A percentile compares a stretch with the other conserved stretches of the same genome.
Evolutionary conservation across 1,140 invertebrate genomes (phyloP).

Genomic region (Drosophila lowei): DNA sequence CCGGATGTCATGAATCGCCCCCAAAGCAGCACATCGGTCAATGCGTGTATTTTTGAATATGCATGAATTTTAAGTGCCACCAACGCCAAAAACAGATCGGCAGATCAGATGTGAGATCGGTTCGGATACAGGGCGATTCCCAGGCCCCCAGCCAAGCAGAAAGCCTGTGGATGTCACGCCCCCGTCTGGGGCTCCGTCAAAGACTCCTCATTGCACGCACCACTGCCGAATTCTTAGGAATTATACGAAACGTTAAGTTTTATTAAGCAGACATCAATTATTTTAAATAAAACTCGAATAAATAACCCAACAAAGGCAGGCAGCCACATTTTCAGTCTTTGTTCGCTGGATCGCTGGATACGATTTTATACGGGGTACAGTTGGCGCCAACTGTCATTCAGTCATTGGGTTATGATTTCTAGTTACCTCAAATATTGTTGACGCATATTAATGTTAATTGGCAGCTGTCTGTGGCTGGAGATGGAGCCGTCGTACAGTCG

Average conservation of each 20-base stretch:
- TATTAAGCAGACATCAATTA: constrained; percentile 81
- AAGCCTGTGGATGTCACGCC: constrained; percentile 59
- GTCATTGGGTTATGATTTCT: constrained; percentile 53
- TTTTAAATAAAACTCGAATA: constrained; percentile 61
- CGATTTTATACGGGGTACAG: constrained; percentile 48
- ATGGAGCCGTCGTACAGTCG: not conserved
- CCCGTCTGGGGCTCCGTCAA: constrained; percentile 25
- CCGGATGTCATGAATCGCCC: constrained; percentile 70
- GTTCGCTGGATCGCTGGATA: too few species aligned
- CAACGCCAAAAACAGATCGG: constrained; percentile 21
- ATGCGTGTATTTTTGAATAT: constrained; percentile 12
- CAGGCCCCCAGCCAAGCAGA: constrained; percentile 72
- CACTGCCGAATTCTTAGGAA: constrained; percentile 71
- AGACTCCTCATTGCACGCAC: constrained; percentile 61
- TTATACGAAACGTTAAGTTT: constrained; percentile 80
- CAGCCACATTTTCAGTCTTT: not conserved
- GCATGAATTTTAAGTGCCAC: constrained; percentile 68
- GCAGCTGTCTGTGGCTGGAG: constrained; percentile 2
- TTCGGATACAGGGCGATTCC: constrained; percentile 41
- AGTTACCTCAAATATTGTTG: constrained; percentile 66
- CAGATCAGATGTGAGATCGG: constrained; percentile 17
- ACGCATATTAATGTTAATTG: constrained; percentile 68
- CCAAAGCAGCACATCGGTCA: constrained; percentile 40
- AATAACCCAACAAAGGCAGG: constrained; percentile 46
- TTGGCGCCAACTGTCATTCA: constrained; percentile 52